Conservation (phyloP, 1,140 invertebrate species). For the Ceratoteleas bidentatus region DNA sequence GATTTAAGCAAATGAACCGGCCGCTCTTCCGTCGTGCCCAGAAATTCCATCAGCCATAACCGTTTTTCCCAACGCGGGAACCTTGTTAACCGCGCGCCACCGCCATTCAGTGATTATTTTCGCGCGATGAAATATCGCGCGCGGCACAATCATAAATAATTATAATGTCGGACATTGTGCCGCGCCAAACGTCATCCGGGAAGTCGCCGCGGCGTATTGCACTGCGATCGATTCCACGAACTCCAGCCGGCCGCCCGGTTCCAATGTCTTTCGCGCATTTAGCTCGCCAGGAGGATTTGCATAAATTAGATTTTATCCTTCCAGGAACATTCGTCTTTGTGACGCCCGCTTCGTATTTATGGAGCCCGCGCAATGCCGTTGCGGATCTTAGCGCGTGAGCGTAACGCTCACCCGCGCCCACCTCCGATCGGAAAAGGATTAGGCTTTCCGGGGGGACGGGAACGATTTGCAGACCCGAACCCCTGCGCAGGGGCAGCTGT, state of each 20-base stretch:
- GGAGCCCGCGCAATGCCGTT: slow-evolving; percentile 66
- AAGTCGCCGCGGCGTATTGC: slow-evolving; percentile 58
- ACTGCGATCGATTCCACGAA: slow-evolving; percentile 77
- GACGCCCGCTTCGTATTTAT: slow-evolving; percentile 71
- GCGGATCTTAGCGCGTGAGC: not conserved
- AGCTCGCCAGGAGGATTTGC: slow-evolving; percentile 77
- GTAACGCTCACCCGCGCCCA: too few relatives aligned
- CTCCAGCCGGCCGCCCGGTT: slow-evolving; percentile 68
- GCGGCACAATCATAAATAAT: slow-evolving; percentile 54
- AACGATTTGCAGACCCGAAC: slow-evolving; percentile 62
- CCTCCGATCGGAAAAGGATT: slow-evolving; percentile 75
- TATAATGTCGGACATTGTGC: slow-evolving; percentile 54
- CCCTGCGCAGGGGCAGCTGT: slow-evolving; percentile 72
- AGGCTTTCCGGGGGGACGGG: slow-evolving; percentile 66
- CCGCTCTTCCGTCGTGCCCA: not conserved
- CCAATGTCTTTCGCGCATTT: slow-evolving; percentile 72
- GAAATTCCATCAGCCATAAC: too few relatives aligned
- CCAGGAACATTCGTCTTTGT: slow-evolving; percentile 79
- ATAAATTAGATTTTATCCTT: slow-evolving; percentile 82
- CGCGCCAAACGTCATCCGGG: slow-evolving; percentile 45
- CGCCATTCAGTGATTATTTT: slow-evolving; percentile 50
- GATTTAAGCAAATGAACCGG: too few relatives aligned
- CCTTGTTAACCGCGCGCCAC: too few relatives aligned
- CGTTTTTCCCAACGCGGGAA: too few relatives aligned
- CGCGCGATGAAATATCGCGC: slow-evolving; percentile 43